Percentiles rank a stretch among this genome's conserved stretches.
Conservation (phyloP, 2,888 invertebrate species). For the Megastigmus dorsalis region DNA sequence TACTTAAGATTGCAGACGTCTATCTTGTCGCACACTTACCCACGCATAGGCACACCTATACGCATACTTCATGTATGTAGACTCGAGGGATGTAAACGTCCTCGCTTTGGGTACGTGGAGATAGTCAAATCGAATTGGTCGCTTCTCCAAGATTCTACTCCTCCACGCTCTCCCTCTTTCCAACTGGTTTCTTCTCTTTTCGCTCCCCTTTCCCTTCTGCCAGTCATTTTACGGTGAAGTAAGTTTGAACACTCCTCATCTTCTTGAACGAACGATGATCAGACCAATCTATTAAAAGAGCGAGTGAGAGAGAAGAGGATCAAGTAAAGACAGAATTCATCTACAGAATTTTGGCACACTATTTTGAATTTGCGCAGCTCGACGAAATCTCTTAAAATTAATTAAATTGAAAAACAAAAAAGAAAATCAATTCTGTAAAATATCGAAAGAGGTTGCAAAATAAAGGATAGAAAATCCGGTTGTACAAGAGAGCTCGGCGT, state of each 20-base stretch:
- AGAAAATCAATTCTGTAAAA: no score
- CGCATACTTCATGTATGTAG: no score
- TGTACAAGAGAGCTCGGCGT: not conserved
- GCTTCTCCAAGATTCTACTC: slow-evolving; percentile 12
- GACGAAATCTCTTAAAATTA: no score
- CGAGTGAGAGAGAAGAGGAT: slow-evolving; percentile 12
- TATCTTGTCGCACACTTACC: not conserved
- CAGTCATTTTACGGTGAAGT: slow-evolving; percentile 38
- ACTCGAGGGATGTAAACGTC: slow-evolving; percentile 38
- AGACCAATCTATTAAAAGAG: slow-evolving; percentile 6
- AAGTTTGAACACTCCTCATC: slow-evolving; percentile 46
- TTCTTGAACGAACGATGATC: slow-evolving; percentile 13
- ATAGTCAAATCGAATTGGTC: slow-evolving; percentile 50
- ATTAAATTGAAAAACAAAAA: no score
- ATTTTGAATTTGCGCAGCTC: no score
- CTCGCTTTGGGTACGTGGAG: slow-evolving; percentile 30
- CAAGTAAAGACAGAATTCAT: not conserved
- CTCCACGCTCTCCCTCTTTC: not conserved
- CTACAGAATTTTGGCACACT: no score
- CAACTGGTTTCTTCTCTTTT: not conserved
- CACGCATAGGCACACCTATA: not conserved
- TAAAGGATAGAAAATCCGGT: no score
- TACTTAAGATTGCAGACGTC: slow-evolving; percentile 38
- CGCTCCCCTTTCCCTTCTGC: not conserved
- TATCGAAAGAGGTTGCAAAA: no score